These are phyloP conservation scores for Drosophila niveifrons DNA, from an alignment of 2,888 invertebrate species.

Conservation along the genomic window DNA sequence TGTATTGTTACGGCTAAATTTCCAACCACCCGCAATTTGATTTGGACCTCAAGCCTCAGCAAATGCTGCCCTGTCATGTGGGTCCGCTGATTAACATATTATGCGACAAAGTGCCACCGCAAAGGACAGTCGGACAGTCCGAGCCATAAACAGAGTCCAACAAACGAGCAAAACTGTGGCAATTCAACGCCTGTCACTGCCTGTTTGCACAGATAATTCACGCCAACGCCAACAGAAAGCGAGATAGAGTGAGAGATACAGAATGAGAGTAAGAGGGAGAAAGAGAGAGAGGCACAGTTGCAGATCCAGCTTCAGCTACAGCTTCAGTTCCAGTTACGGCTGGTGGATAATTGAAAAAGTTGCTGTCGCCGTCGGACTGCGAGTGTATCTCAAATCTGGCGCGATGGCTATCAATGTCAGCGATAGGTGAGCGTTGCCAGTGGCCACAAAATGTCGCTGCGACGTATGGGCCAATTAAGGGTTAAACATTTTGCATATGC, in stretches of 20 bases:
- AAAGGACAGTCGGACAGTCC: slow-evolving; percentile 60
- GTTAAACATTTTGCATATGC: slow-evolving; percentile 79
- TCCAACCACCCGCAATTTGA: slow-evolving; percentile 59
- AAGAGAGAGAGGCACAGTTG: slow-evolving; percentile 19
- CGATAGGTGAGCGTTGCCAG: slow-evolving; percentile 66
- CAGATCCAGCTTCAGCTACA: slow-evolving; percentile 24
- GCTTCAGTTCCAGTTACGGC: slow-evolving; percentile 33
- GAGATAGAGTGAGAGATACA: slow-evolving; percentile 1
- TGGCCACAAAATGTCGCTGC: slow-evolving; percentile 60
- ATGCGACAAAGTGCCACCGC: slow-evolving; percentile 80
- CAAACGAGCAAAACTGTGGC: slow-evolving; percentile 52
- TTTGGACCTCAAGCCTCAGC: slow-evolving; percentile 32
- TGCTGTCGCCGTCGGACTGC: slow-evolving; percentile 31
- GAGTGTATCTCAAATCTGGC: slow-evolving; percentile 56
- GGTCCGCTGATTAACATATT: slow-evolving; percentile 77
- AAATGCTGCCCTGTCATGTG: slow-evolving; percentile 66
- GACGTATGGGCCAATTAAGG: slow-evolving; percentile 81
- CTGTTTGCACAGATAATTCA: slow-evolving; percentile 80
- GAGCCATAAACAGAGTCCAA: slow-evolving; percentile 19
- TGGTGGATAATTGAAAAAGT: slow-evolving; percentile 75
- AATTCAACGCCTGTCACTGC: slow-evolving; percentile 82
- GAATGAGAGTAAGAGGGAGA: slow-evolving; percentile 22
- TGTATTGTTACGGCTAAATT: slow-evolving; percentile 29
- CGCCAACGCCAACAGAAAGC: slow-evolving; percentile 65
- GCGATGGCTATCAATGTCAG: slow-evolving; percentile 78